A percentile compares a stretch with the other conserved stretches of the same genome.
phyloP scores from a whole-genome alignment of 2,888 invertebrate species.

The Hypolimnas misippus region DNA sequence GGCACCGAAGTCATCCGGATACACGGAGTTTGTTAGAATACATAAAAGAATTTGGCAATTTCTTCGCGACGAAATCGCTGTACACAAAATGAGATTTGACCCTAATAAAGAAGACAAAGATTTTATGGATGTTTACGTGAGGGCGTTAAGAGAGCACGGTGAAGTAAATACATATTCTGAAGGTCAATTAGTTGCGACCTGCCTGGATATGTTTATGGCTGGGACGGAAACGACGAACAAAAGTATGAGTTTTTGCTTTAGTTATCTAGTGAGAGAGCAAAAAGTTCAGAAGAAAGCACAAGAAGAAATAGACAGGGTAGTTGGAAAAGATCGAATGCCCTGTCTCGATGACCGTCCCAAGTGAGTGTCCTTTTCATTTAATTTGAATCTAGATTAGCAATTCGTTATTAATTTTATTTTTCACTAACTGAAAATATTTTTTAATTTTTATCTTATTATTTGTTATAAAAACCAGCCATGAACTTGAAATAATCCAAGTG shows the following conservation, averaged over 20 bases:
- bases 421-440: too few species aligned
- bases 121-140: constrained; percentile 92
- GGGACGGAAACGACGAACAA: constrained; percentile 94
- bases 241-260: constrained; percentile 89
- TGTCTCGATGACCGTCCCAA: constrained; percentile 87
- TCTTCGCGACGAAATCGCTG: constrained; percentile 87
- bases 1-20: constrained; percentile 90
- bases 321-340: constrained; percentile 88
- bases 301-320: constrained; percentile 89
- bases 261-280: constrained; percentile 88
- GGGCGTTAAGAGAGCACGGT: constrained; percentile 85
- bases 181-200: constrained; percentile 90
- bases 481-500: too few species aligned
- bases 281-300: constrained; percentile 90
- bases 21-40: constrained; percentile 87
- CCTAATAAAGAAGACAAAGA: constrained; percentile 86
- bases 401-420: too few species aligned
- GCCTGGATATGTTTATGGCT: constrained; percentile 94
- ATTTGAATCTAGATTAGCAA: neutral
- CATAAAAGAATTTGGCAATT: constrained; percentile 90
- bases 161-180: constrained; percentile 86
- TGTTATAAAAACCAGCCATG: too few species aligned
- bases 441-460: too few species aligned
- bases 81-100: constrained; percentile 86
- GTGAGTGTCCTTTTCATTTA: constrained; percentile 70